Evolutionary conservation across 2,888 invertebrate genomes (phyloP).

Genomic region (Torymus aiolomorphi): DNA sequence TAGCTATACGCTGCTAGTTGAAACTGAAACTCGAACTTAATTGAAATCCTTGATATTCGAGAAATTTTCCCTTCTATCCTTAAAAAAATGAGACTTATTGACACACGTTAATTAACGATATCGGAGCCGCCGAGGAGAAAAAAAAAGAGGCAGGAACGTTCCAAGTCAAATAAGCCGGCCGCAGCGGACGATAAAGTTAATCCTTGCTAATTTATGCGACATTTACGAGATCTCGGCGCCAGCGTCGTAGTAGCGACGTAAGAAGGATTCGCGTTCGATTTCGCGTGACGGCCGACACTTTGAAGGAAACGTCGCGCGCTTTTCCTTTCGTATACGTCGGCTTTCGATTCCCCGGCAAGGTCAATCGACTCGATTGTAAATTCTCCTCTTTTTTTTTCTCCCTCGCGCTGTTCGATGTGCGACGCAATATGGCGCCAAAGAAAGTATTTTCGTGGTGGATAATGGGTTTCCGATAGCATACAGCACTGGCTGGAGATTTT

Average conservation of each 20-base stretch:
- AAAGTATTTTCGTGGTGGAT: no score
- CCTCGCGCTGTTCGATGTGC: no score
- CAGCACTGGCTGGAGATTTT: no score
- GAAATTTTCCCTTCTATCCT: no score
- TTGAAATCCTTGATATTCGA: no score
- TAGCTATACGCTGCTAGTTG: no score
- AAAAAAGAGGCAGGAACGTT: neutral
- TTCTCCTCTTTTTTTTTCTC: no score
- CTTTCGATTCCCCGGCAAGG: constrained; percentile 23
- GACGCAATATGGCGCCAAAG: no score
- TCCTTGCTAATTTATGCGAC: constrained; percentile 46
- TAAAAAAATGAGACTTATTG: neutral
- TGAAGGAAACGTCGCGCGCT: constrained; percentile 28
- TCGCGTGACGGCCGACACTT: constrained; percentile 46
- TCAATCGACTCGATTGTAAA: constrained; percentile 15
- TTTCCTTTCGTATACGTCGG: constrained; percentile 11
- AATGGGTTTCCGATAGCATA: no score
- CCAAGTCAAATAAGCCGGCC: constrained; percentile 13
- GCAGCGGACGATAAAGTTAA: constrained; percentile 37
- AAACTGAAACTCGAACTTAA: no score
- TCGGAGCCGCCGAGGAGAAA: neutral
- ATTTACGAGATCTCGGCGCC: constrained; percentile 10
- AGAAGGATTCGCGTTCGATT: constrained; percentile 22
- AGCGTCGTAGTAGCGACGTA: neutral
- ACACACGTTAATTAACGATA: constrained; percentile 19